These are phyloP conservation scores for Hydrozoanthus gracilis DNA, from an alignment of 92 coral and sea anemone species.

Conservation along the genomic window DNA sequence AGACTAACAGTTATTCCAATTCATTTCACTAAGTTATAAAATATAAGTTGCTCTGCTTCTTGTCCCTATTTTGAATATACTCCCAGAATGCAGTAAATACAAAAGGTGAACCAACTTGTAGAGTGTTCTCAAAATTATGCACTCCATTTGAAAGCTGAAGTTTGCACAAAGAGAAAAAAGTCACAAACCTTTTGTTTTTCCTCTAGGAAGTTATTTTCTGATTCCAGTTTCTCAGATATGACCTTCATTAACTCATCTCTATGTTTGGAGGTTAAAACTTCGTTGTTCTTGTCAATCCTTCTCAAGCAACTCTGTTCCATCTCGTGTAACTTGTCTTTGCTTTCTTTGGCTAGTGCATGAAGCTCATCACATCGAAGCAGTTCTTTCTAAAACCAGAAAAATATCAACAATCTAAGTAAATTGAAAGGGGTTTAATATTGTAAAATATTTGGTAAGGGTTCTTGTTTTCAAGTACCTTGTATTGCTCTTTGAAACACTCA, in stretches of 20 bases:
- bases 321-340: slow-evolving; percentile 65
- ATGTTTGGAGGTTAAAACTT: slow-evolving; percentile 72
- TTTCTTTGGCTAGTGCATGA: slow-evolving; percentile 69
- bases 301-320: slow-evolving; percentile 70
- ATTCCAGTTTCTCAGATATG: slow-evolving; percentile 85
- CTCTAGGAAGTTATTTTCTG: slow-evolving; percentile 73
- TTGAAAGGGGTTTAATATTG: neutral
- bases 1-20: too few relatives aligned
- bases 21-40: too few relatives aligned
- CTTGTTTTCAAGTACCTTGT: too few relatives aligned
- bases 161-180: neutral
- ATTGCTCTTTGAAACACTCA: too few relatives aligned
- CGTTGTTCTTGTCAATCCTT: slow-evolving; percentile 69
- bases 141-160: slow-evolving; percentile 37
- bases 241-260: slow-evolving; percentile 78
- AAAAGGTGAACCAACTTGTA: too few relatives aligned
- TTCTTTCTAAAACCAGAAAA: slow-evolving; percentile 53
- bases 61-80: too few relatives aligned
- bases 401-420: neutral
- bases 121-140: too few relatives aligned
- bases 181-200: slow-evolving; percentile 78
- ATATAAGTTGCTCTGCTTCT: too few relatives aligned
- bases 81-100: too few relatives aligned
- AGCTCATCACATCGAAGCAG: slow-evolving; percentile 69
- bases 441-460: neutral